Percentiles rank a stretch among this genome's conserved stretches.
phyloP scores from a whole-genome alignment of 2,113 vertebrate genomes.

The Mustelus asterias region DNA sequence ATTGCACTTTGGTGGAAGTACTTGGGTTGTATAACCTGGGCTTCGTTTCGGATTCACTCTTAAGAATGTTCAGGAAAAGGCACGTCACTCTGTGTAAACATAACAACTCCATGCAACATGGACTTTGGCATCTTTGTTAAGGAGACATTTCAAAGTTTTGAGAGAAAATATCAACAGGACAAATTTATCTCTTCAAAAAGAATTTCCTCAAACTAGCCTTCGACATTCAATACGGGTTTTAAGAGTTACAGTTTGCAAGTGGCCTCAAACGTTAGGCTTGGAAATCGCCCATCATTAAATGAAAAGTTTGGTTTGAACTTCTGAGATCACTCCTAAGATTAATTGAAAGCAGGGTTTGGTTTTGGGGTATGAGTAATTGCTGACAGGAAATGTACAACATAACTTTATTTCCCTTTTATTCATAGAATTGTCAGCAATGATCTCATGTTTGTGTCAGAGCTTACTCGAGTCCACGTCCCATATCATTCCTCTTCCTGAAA shows the following conservation, averaged over 20 bases:
- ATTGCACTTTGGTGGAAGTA: neutral
- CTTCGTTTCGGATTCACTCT: neutral
- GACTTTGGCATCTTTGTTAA: conserved; percentile 23
- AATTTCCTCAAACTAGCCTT: neutral
- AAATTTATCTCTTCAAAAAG: neutral
- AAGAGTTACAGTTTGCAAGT: neutral
- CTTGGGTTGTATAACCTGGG: neutral
- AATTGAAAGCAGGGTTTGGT: neutral
- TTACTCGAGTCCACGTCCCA: neutral
- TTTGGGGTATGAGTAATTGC: neutral
- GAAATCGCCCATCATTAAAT: neutral
- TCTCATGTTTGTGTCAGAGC: neutral
- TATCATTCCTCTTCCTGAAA: neutral
- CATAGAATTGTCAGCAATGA: neutral
- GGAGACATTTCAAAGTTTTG: neutral
- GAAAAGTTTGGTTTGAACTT: neutral
- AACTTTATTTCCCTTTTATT: neutral
- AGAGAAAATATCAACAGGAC: neutral
- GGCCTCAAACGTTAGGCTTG: neutral
- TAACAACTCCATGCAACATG: neutral
- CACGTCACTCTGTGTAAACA: conserved; percentile 19
- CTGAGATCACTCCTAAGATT: neutral
- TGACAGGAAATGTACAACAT: neutral
- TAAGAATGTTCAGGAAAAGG: neutral
- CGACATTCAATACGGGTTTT: neutral